Percentiles rank a stretch among this genome's conserved stretches.
These are phyloP conservation scores for Enteromius viviparus DNA, from an alignment of 2,797 vertebrate species.

Conservation along the genomic window DNA sequence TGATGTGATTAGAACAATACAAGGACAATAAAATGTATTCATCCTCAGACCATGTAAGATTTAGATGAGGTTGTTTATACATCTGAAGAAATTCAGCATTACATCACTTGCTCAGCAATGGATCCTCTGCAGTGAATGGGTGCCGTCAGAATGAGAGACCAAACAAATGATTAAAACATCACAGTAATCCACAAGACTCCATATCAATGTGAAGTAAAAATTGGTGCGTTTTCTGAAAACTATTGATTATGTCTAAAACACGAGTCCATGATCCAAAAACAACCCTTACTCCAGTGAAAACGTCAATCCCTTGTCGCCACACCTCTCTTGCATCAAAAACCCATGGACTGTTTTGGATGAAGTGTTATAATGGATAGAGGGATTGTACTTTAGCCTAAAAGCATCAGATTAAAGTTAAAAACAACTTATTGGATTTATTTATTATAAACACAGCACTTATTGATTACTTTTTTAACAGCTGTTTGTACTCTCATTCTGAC, in stretches of 20 bases:
- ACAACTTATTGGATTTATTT: background rate
- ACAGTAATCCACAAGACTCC: background rate
- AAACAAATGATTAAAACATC: background rate
- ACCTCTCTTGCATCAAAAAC: background rate
- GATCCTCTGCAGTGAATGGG: background rate
- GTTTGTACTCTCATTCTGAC: background rate
- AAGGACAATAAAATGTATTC: slow-evolving; percentile 5
- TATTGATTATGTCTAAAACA: no score
- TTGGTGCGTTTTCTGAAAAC: no score
- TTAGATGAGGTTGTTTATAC: background rate
- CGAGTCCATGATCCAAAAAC: no score
- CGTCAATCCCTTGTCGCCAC: background rate
- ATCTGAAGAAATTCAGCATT: background rate
- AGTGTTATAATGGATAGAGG: background rate
- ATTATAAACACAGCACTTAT: background rate
- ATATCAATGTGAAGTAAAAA: no score
- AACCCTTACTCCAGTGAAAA: background rate
- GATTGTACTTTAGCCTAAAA: background rate
- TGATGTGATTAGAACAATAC: background rate
- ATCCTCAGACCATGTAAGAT: background rate
- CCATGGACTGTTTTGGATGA: background rate
- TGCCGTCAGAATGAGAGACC: background rate
- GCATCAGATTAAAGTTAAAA: background rate
- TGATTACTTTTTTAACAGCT: background rate
- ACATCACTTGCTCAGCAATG: background rate